These are phyloP conservation scores for Chloroceryle inda DNA, from an alignment of 2,797 vertebrate genomes.

Conservation along the genomic window DNA sequence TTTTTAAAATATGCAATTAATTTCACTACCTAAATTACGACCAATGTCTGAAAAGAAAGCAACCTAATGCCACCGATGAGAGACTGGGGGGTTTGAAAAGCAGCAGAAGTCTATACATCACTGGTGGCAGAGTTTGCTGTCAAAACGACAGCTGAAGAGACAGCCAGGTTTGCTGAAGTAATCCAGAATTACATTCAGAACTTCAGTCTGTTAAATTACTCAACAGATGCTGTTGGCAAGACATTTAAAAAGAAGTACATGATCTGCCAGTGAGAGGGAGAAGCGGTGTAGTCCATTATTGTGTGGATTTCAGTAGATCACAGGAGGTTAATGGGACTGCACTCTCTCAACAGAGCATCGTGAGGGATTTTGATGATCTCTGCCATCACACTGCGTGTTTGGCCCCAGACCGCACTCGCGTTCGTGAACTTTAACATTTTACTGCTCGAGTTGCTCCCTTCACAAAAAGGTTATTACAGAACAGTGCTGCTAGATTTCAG, in stretches of 20 bases:
- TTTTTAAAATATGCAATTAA: neutral
- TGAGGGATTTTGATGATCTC: neutral
- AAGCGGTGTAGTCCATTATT: neutral
- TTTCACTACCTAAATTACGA: neutral
- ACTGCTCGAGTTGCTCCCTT: neutral
- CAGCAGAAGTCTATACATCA: neutral
- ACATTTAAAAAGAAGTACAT: neutral
- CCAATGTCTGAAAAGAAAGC: neutral
- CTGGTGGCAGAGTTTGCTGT: neutral
- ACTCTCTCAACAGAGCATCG: neutral
- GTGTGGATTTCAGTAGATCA: neutral
- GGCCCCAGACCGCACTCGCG: neutral
- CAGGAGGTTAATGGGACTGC: neutral
- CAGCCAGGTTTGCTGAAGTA: neutral
- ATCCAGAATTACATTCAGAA: neutral
- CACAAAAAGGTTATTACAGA: constrained; percentile 3
- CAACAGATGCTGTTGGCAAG: neutral
- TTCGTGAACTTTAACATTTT: neutral
- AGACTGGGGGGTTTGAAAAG: neutral
- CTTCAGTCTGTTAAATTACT: neutral
- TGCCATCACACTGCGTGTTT: neutral
- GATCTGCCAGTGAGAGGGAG: neutral
- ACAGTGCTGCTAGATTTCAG: neutral
- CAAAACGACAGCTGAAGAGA: neutral
- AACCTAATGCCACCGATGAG: neutral